Conservation (phyloP, 2,888 invertebrate species). For the Mystacides longicornis region DNA sequence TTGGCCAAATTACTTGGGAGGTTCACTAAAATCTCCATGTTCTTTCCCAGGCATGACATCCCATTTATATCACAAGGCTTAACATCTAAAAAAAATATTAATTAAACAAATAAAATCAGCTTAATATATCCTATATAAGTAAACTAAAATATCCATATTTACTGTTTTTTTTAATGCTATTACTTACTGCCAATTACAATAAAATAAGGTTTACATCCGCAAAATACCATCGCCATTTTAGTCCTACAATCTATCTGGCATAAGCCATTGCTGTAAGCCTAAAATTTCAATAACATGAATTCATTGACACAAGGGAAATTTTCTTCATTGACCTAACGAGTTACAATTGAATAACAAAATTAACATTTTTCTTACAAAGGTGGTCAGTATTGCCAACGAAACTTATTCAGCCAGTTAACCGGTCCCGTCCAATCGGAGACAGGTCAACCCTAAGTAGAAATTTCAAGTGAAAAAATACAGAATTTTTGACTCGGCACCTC, state of each 20-base stretch:
- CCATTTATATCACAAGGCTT: constrained; percentile 45
- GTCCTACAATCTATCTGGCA: constrained; percentile 51
- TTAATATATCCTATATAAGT: not conserved
- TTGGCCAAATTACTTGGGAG: constrained; percentile 46
- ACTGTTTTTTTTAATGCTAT: not conserved
- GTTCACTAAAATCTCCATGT: constrained; percentile 46
- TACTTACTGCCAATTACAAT: constrained; percentile 41
- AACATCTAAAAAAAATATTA: constrained; percentile 38
- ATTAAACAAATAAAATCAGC: not conserved
- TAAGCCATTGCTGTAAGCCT: constrained; percentile 49
- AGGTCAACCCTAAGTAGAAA: too few species aligned
- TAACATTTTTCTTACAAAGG: too few species aligned
- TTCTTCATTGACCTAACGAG: too few species aligned
- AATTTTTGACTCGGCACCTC: not conserved
- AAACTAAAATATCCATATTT: not conserved
- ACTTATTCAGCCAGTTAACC: too few species aligned
- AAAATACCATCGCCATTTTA: constrained; percentile 44
- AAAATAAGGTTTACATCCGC: constrained; percentile 49
- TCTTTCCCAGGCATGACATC: constrained; percentile 47
- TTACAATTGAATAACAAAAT: too few species aligned
- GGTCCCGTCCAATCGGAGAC: too few species aligned
- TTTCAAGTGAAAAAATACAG: too few species aligned
- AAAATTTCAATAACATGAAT: too few species aligned
- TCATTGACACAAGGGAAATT: not conserved
- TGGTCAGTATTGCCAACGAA: not conserved